Base-by-base conservation (phyloP, 2,888 invertebrate species). In the Alsophila aescularia region DNA sequence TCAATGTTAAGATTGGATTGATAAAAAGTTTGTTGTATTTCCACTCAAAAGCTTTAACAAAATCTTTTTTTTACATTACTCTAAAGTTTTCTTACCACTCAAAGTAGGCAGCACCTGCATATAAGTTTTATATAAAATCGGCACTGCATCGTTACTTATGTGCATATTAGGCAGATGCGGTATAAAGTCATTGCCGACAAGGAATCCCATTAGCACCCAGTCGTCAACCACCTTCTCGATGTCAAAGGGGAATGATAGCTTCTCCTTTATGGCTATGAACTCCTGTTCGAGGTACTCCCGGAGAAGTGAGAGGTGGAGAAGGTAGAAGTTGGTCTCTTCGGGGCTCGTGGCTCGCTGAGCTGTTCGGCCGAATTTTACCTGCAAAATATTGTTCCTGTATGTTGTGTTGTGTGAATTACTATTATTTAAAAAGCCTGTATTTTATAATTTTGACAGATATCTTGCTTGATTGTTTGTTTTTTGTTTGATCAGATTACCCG, bases 141-240 rank as follows among this genome's bases (percentile, higher is more conserved):
- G 96, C 61, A 99, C 85, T 10, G 98, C 98, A 73, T 98, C 97
- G 74, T 96, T 96, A 66, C 94, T 94, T 65, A 99, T 99, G 83
- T 99, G 98, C 82, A 99, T 93, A 83, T 98, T 95, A 2, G 99
- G 99, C 62, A 99, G 92, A 90, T 98, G 95, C 0, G 99, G 99
- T 72, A 99, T 97, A 85, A 99, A 99, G 86, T 99, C 99, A 79
- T 99, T 99, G 61, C 99, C 99, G 9, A 99, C 97, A 16, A 99
- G 88, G 82, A 99, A 99, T 0, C 98, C 98, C 98, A 99, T 98
- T 13, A 99, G 84, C 21, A 99, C 96, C 99, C 99, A 99, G 83
- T 99, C 99, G 78, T 99, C 99, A 18, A 99, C 97, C 48, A 99
- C 94, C 62, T 95, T 95, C 77, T 99, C 98, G 67, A 98, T 92